Evolutionary conservation across 2,888 invertebrate species (phyloP).

Genomic region (Thysanoteuthis rhombus): DNA sequence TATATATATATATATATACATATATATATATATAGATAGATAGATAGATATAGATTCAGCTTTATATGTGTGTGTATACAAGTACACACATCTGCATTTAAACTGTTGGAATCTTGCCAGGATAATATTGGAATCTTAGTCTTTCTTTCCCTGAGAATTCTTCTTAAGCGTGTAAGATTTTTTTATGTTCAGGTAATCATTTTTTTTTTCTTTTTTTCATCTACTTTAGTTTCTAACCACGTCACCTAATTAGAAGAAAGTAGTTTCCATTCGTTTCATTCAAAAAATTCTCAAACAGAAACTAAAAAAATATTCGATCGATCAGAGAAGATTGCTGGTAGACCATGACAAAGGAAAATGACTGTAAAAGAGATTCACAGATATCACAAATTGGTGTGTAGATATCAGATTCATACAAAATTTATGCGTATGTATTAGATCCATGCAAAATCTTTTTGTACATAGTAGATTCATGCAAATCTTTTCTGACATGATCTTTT

Average conservation of each 20-base stretch:
- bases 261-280: background rate
- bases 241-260: background rate
- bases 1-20: background rate
- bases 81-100: background rate
- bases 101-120: background rate
- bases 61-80: background rate
- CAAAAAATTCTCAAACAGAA: background rate
- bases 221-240: background rate
- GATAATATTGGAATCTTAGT: background rate
- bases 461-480: no score
- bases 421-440: no score
- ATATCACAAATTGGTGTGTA: no score
- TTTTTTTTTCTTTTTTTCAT: background rate
- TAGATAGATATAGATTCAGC: no score
- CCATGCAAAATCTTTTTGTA: no score
- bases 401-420: no score
- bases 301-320: background rate
- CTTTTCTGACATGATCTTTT: no score
- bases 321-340: background rate
- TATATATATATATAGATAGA: no score
- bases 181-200: background rate
- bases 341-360: background rate
- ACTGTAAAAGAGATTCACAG: background rate
- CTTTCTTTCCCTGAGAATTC: background rate
- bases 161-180: background rate